Conservation (phyloP, 2,797 vertebrate genomes). For the Ctenopoma kingsleyae region DNA sequence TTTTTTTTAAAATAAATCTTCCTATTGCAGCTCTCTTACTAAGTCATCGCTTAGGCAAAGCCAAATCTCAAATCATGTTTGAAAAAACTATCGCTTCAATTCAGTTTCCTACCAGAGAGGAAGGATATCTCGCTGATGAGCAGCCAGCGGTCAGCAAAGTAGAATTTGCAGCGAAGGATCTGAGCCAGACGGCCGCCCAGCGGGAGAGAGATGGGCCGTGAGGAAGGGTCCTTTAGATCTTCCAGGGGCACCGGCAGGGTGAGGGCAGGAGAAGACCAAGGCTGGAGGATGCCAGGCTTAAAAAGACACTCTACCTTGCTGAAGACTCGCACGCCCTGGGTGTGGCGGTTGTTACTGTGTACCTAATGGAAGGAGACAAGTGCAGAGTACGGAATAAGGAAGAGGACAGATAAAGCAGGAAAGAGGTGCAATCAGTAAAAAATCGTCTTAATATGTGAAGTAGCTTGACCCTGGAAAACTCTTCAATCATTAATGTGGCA, state of each 20-base stretch:
- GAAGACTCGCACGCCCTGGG: conserved; percentile 90
- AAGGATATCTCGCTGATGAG: conserved; percentile 95
- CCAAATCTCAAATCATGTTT: conserved; percentile 9
- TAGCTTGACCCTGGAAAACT: conserved; percentile 22
- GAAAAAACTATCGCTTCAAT: conserved; percentile 6
- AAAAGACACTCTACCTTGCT: conserved; percentile 89
- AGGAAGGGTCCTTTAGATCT: conserved; percentile 90
- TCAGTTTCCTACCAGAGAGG: conserved; percentile 84
- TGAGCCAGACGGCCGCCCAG: conserved; percentile 83
- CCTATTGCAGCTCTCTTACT: background rate
- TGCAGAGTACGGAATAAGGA: conserved; percentile 2
- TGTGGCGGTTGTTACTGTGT: conserved; percentile 94
- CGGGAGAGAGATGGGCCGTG: conserved; percentile 87
- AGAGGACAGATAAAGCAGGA: background rate
- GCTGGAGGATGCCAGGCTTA: conserved; percentile 83
- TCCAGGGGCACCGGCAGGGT: conserved; percentile 83
- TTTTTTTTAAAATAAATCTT: conserved; percentile 3
- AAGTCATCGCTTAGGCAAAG: conserved; percentile 6
- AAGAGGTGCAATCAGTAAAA: conserved; percentile 5
- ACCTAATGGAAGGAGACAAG: conserved; percentile 79
- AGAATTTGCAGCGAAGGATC: conserved; percentile 91
- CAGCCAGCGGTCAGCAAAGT: conserved; percentile 90
- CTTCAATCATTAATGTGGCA: conserved; percentile 28
- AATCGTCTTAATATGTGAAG: conserved; percentile 17
- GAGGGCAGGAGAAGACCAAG: conserved; percentile 86